Evolutionary conservation across 1,140 invertebrate genomes (phyloP), one percentile per base, ranked within the genome.

Genomic region (Drosophila arawakana): DNA sequence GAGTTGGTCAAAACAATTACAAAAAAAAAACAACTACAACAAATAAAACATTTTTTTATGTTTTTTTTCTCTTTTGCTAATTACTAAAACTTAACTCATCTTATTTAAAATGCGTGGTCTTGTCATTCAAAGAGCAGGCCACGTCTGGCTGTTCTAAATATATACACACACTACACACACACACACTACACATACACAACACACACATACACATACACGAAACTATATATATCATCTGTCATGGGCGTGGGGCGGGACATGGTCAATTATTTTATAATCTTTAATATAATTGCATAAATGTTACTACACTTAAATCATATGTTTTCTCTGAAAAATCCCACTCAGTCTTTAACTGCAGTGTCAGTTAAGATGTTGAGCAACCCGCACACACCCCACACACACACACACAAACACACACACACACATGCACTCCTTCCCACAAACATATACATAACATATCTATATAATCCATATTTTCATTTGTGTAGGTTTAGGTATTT

Each of bases 401-500:
- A 46, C 46, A 76, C 35, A 69, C 63, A 77, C 49, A 50, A 34
- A 18, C 30, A 61, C 46, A 25, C 1, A 63, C 18, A 15, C 35
- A 52, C 5, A 13, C 49, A 11, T 65, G 18, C 18, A 21, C 55
- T 43, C 49, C 55, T 25, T 60, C 69, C 39, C 60, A 41, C 43
- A 65, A 35, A 25, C 52, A 59, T 59, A 49, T 71, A 43, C 39
- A 63, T 63, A 66, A 43, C 39, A 63, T 63, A 66, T 58, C 69
- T 25, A 72, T 58, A 50, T 60, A 43, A 34, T 73, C 58, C 62
- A 81, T 81, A 68, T 81, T 62, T 85, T 73, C 83, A 86, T 86
- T 89, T 86, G 70, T 88, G 73, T 86, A 86, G 83, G 83, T 86
- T 88, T 86, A 86, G 83, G 83, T 86, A 80, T 86, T 74, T 25